Conservation (phyloP, 2,113 vertebrate species). For the Macrotus californicus region DNA sequence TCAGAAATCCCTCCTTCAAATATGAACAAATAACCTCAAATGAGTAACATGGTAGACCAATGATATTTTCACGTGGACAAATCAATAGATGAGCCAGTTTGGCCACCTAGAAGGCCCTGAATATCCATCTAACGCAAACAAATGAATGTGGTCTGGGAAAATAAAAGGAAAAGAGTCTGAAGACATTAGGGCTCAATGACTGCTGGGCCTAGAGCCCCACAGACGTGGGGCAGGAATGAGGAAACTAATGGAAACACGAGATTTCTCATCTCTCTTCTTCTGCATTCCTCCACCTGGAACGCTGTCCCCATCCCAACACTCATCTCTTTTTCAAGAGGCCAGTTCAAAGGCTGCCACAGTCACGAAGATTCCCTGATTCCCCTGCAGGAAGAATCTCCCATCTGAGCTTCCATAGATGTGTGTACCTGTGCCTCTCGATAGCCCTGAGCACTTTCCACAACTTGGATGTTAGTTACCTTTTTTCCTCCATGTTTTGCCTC, state of each 20-base stretch:
- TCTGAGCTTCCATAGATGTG: not conserved
- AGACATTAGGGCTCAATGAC: not conserved
- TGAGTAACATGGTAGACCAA: not conserved
- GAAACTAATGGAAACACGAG: not conserved
- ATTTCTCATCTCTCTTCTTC: not conserved
- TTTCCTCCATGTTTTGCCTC: not conserved
- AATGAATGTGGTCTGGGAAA: not conserved
- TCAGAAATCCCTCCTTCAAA: not conserved
- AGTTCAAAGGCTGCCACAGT: not conserved
- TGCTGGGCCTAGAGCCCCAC: not conserved
- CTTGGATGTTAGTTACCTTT: not conserved
- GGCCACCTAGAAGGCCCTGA: not conserved
- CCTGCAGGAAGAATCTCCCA: not conserved
- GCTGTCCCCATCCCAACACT: fast-evolving
- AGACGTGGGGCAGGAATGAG: not conserved
- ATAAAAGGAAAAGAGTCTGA: not conserved
- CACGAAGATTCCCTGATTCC: not conserved
- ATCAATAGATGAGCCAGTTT: not conserved
- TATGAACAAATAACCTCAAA: not conserved
- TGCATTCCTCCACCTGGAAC: not conserved
- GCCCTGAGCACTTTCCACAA: not conserved
- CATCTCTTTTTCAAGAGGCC: not conserved
- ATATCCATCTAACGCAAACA: not conserved
- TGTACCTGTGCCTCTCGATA: not conserved
- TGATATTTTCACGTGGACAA: not conserved